Evolutionary conservation across 2,888 invertebrate genomes (phyloP), one percentile per base, ranked within the genome.

Genomic region (Stictocephala bisonia): DNA sequence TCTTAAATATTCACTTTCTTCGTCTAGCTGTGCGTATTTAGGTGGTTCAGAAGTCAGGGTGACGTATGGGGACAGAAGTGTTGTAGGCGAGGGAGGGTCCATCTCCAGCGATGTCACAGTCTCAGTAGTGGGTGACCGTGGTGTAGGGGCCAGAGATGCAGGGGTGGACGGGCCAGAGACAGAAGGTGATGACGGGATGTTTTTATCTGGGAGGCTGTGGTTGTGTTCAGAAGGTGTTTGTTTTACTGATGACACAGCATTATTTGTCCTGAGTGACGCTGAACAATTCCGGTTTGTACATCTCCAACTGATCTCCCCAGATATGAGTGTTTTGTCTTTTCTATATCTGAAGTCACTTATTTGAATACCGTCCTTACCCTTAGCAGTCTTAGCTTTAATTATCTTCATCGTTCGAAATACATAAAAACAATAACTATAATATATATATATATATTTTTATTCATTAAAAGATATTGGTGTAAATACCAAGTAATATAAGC

Each of bases 251-350:
- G 48, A 11, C 18, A 48, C 48, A 9, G 48, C 48, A 48, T 15
- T 48, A 15, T 48, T 48, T 9, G 48, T 48, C 18, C 15, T 48
- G n/a, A 48, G 48, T n/a, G 48, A 48, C 15, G 48, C 48, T 48
- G 48, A 15, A 15, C 48, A 48, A 48, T 15, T 48, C 6, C 48
- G 48, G 15, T 48, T 48, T 48, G 48, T 7, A 15, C 48, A 48
- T 48, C 48, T 48, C 48, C 48, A 48, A 15, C 48, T 48, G 48
- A 48, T 15, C 48, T 48, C 48, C 11, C 48, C 48, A 48, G 48
- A n/a, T 15, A 48, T 15, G 9, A 48, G 18, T 7, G 15, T 15
- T 48, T 48, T 48, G 18, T 48, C 48, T 15, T 48, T 48, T 48
- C 48, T 48, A 15, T 48, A 48, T 15, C 48, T 48, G 18, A n/a